Conservation (phyloP, 2,797 vertebrate species). For the Poecilia velifera region DNA sequence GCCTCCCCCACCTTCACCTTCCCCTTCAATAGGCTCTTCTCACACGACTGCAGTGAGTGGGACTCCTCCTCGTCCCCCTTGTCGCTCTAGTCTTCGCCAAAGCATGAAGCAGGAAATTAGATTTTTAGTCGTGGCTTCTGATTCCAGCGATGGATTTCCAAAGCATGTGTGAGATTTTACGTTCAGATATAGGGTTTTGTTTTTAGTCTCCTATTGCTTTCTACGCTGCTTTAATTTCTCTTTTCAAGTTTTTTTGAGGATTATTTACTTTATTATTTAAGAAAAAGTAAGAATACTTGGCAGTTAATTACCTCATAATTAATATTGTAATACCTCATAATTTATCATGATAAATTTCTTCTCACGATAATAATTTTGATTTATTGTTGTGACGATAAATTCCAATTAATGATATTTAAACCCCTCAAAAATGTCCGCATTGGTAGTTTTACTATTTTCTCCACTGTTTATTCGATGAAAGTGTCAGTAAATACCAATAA, state of each 20-base stretch:
- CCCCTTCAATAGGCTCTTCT: conserved; percentile 91
- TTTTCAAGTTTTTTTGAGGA: conserved; percentile 14
- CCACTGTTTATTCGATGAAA: too few relatives aligned
- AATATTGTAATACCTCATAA: too few relatives aligned
- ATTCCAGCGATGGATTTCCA: neutral
- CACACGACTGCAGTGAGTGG: conserved; percentile 96
- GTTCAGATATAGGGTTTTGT: neutral
- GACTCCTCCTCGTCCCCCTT: neutral
- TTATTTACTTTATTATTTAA: conserved; percentile 3
- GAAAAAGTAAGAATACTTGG: neutral
- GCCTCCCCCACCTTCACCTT: conserved; percentile 93
- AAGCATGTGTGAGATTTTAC: conserved; percentile 25
- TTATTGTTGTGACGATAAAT: too few relatives aligned
- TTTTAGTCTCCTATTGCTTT: neutral
- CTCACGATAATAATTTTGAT: too few relatives aligned
- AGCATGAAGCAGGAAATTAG: conserved; percentile 57
- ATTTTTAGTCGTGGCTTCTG: conserved; percentile 6
- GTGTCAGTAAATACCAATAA: too few relatives aligned
- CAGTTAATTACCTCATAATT: neutral
- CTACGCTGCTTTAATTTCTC: conserved; percentile 9
- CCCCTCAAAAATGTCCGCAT: too few relatives aligned
- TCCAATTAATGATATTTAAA: too few relatives aligned
- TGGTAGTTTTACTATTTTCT: too few relatives aligned
- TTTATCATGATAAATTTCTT: too few relatives aligned
- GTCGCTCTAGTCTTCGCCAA: conserved; percentile 24